phyloP scores from a whole-genome alignment of 2,113 vertebrate species.

The Ellobius talpinus region DNA sequence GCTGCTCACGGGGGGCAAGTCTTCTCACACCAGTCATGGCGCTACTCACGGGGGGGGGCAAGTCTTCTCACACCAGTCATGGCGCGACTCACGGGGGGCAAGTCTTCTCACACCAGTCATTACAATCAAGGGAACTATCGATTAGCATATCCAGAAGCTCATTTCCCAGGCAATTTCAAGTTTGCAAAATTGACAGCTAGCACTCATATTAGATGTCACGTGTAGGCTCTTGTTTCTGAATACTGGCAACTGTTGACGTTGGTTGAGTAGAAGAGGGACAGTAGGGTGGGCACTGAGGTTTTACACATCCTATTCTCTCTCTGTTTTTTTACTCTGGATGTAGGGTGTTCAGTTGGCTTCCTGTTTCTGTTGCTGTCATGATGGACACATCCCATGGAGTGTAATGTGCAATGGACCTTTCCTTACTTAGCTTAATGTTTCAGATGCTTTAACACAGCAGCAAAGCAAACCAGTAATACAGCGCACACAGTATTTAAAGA shows the following conservation, averaged over 20 bases:
- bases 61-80: too few species aligned
- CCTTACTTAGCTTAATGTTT: background rate
- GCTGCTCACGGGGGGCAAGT: too few species aligned
- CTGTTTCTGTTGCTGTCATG: background rate
- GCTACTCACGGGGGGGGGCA: background rate
- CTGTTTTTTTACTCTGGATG: too few species aligned
- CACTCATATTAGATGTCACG: background rate
- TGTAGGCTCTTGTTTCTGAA: background rate
- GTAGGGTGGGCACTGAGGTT: background rate
- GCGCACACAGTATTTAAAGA: background rate
- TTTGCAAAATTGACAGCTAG: background rate
- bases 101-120: background rate
- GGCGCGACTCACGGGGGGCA: background rate
- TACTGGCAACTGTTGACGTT: background rate
- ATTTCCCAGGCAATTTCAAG: background rate
- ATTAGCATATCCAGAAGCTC: background rate
- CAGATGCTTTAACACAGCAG: background rate
- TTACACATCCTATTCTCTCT: background rate
- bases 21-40: background rate
- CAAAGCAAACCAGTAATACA: background rate
- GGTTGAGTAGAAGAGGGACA: background rate
- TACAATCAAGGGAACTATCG: background rate
- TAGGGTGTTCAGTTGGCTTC: background rate
- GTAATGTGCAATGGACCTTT: background rate
- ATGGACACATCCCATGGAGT: too few species aligned